These are phyloP conservation scores for Scelioninae gen. 1 DNA, from an alignment of 2,888 invertebrate genomes.

Conservation along the genomic window DNA sequence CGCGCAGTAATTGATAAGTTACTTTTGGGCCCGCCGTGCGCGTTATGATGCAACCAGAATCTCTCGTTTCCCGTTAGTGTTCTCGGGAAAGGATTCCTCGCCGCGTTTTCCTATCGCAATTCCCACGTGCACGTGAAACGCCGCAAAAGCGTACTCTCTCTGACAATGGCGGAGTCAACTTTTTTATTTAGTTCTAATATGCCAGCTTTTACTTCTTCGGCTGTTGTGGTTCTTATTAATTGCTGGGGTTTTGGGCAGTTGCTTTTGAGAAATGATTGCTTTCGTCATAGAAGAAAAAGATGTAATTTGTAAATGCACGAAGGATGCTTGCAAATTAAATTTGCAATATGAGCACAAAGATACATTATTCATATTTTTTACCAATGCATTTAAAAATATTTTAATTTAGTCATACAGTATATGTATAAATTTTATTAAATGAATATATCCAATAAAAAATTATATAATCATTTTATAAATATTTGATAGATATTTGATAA, in stretches of 20 bases:
- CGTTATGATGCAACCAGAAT: conserved; percentile 57
- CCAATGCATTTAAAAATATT: too few relatives aligned
- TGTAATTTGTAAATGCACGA: too few relatives aligned
- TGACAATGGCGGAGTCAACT: conserved; percentile 61
- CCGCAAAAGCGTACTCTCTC: conserved; percentile 42
- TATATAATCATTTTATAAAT: too few relatives aligned
- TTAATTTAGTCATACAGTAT: too few relatives aligned
- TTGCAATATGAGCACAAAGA: too few relatives aligned
- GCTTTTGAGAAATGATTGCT: too few relatives aligned
- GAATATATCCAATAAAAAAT: too few relatives aligned
- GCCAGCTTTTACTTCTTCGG: conserved; percentile 65
- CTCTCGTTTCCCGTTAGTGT: conserved; percentile 47
- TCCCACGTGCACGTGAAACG: conserved; percentile 59
- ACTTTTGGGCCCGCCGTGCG: conserved; percentile 42
- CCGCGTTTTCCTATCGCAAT: conserved; percentile 62
- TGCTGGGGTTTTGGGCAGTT: not conserved
- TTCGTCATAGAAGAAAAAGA: too few relatives aligned
- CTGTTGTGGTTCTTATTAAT: conserved; percentile 63
- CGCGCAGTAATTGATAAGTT: conserved; percentile 57
- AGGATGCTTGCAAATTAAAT: too few relatives aligned
- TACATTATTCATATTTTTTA: too few relatives aligned
- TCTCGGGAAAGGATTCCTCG: conserved; percentile 36
- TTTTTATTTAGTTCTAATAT: conserved; percentile 59
- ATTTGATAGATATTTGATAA: too few relatives aligned
- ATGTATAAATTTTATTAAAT: too few relatives aligned